Evolutionary conservation across 2,113 vertebrate genomes (phyloP), one percentile per base, ranked within the genome.

Genomic region (Sylvilagus bachmani): DNA sequence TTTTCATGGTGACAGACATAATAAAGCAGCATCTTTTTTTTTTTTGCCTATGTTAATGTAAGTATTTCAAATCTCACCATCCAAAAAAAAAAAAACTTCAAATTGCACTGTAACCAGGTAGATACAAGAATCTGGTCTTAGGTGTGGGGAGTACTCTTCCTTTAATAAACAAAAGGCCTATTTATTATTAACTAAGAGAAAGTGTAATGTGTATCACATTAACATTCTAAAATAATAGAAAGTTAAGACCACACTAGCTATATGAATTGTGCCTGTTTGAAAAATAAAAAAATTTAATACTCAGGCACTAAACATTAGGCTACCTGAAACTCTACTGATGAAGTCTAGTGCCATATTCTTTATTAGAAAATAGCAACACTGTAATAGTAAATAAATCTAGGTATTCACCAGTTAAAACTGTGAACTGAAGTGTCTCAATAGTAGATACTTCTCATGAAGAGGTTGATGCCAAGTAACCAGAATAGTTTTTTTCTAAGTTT

Each of bases 71-170:
- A 98, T 98, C 97, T 98, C 93, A 97, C 96, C 97, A 98, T 93
- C 97, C 97, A 97, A 96, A 96, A 97, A 98, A n/a, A 97, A 95
- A 87, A 97, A 96, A 97, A 97, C 82, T 98, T 98, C 97, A 97
- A 97, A 98, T 98, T 98, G 97, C 98, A 98, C 97, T 98, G 97
- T 98, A 98, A 98, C 98, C 97, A 98, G 97, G 91, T 97, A 98
- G 96, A 97, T 97, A 98, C 80, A 94, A 97, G 83, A 97, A 96
- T 97, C 96, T 96, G 96, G 96, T 96, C 97, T 98, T 98, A 98
- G 96, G 96, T 96, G 97, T 95, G 97, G 96, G 73, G 92, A 96
- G 62, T 97, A 96, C 91, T 98, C 95, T 91, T 98, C 97, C 96
- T 98, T 95, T 96, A 97, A 97, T 97, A 97, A 97, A 97, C 67